Percentiles rank a stretch among this genome's conserved stretches.
phyloP scores from a whole-genome alignment of 2,113 vertebrate genomes.

The Xiphophorus couchianus region DNA sequence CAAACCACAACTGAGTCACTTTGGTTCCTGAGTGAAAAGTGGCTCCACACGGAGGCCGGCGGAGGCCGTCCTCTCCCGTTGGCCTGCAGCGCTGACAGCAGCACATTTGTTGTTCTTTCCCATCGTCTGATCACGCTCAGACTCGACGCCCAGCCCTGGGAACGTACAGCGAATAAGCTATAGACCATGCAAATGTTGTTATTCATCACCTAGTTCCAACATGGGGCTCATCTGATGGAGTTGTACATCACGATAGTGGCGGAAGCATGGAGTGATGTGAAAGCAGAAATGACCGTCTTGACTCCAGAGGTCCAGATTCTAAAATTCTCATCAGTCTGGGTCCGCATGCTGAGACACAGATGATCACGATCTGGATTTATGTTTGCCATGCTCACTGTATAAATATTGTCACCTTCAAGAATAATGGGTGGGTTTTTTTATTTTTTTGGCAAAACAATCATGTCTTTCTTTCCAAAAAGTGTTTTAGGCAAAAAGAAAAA shows the following conservation, averaged over 20 bases:
- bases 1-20: slow-evolving; percentile 79
- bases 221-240: background rate
- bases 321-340: background rate
- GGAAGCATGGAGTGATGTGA: too few relatives aligned
- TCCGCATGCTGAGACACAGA: background rate
- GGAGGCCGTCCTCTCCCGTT: slow-evolving; percentile 60
- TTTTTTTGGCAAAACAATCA: too few relatives aligned
- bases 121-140: slow-evolving; percentile 37
- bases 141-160: slow-evolving; percentile 6
- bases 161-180: slow-evolving; percentile 1
- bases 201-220: background rate
- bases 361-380: background rate
- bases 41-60: slow-evolving; percentile 63
- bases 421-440: too few relatives aligned
- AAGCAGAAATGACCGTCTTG: too few relatives aligned
- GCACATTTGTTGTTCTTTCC: slow-evolving; percentile 43
- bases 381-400: too few relatives aligned
- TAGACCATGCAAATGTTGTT: background rate
- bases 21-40: slow-evolving; percentile 74
- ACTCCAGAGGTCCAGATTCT: too few relatives aligned
- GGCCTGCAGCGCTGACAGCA: slow-evolving; percentile 66
- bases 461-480: too few relatives aligned
- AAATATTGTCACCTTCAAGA: too few relatives aligned
- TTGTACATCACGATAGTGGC: too few relatives aligned
- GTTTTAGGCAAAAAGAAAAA: too few relatives aligned